phyloP scores from a whole-genome alignment of 2,113 vertebrate species.

The Salvator merianae region DNA sequence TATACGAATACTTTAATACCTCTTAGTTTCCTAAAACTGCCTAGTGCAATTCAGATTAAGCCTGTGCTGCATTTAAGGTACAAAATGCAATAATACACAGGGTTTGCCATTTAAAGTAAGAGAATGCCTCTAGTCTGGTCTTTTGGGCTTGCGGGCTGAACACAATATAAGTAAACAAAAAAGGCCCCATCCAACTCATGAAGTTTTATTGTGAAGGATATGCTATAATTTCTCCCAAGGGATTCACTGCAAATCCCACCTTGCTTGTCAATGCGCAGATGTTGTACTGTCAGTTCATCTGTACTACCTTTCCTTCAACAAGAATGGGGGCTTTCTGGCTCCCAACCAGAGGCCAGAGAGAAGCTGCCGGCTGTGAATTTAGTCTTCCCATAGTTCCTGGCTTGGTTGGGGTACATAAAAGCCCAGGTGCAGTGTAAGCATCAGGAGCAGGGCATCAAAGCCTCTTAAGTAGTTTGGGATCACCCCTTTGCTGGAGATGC shows the following conservation, averaged over 20 bases:
- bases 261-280: constrained; percentile 7
- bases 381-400: no score
- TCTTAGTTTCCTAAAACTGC: constrained; percentile 47
- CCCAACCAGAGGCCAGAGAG: neutral
- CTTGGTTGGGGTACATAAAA: no score
- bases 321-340: neutral
- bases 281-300: neutral
- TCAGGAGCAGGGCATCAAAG: no score
- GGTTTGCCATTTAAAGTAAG: constrained; percentile 51
- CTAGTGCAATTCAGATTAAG: constrained; percentile 63
- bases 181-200: constrained; percentile 59
- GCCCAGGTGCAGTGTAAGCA: no score
- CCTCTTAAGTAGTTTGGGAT: no score
- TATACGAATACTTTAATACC: constrained; percentile 42
- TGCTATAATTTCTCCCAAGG: constrained; percentile 37
- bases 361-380: no score
- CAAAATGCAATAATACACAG: constrained; percentile 30
- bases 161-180: constrained; percentile 61
- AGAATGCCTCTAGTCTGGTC: constrained; percentile 44
- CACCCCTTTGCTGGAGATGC: no score
- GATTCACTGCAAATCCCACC: neutral
- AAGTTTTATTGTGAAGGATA: constrained; percentile 63
- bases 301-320: neutral
- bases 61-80: constrained; percentile 56
- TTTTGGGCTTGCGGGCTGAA: constrained; percentile 56